Percentiles rank a stretch among this genome's conserved stretches.
Conservation (phyloP, 30 jellyfish, hydroid and myxozoan species). For the Turritopsis dohrnii region DNA sequence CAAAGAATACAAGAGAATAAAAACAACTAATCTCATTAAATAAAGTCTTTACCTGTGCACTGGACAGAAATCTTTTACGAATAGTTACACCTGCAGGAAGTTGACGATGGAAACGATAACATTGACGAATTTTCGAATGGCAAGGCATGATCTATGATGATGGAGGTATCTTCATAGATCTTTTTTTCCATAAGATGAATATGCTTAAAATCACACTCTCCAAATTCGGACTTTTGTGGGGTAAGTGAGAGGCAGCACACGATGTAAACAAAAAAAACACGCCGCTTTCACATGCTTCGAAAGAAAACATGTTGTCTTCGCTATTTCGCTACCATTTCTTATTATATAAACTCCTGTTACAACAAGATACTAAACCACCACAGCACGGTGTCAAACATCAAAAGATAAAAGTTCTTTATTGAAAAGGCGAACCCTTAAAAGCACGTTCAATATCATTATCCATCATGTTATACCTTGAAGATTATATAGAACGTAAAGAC, state of each 20-base stretch:
- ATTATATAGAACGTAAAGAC: slow-evolving; percentile 64
- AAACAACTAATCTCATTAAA: no score
- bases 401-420: no score
- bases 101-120: background rate
- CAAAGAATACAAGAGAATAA: no score
- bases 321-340: background rate
- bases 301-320: background rate
- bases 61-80: background rate
- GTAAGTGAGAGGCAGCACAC: background rate
- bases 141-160: background rate
- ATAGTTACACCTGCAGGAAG: background rate
- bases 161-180: background rate
- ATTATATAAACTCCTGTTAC: background rate
- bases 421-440: background rate
- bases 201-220: background rate
- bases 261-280: background rate
- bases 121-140: background rate
- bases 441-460: background rate
- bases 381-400: no score
- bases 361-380: background rate
- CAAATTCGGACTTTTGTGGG: background rate
- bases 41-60: background rate
- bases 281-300: background rate
- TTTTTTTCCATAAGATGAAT: background rate
- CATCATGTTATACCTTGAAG: slow-evolving; percentile 76